Evolutionary conservation across 2,888 invertebrate genomes (phyloP).

Genomic region (Dryobota labecula): DNA sequence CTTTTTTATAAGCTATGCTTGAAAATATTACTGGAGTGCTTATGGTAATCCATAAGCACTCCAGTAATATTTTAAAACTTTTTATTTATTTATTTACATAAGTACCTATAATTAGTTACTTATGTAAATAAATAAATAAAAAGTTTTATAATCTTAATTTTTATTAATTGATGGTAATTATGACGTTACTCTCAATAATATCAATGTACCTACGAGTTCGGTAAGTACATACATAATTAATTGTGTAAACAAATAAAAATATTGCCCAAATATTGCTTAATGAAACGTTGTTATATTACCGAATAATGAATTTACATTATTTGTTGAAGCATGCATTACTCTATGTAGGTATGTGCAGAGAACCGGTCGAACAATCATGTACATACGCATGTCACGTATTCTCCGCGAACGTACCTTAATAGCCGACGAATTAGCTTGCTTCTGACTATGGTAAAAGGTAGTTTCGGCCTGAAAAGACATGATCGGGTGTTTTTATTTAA

Average conservation of each 20-base stretch:
- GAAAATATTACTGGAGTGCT: neutral
- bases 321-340: constrained; percentile 39
- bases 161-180: no score
- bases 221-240: neutral
- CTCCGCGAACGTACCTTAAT: constrained; percentile 42
- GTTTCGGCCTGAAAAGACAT: constrained; percentile 44
- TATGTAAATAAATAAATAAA: no score
- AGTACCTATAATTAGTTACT: no score
- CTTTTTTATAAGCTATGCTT: neutral
- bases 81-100: no score
- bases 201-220: neutral
- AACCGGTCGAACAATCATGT: constrained; percentile 55
- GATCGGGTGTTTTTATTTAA: constrained; percentile 17
- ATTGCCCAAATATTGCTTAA: neutral
- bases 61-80: no score
- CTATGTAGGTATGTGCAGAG: constrained; percentile 14
- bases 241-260: constrained; percentile 3
- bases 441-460: constrained; percentile 39
- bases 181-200: neutral
- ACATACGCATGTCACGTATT: constrained; percentile 60
- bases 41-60: no score
- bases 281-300: constrained; percentile 11
- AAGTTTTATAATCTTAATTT: no score
- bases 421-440: constrained; percentile 56
- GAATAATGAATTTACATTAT: constrained; percentile 13